A percentile compares a stretch with the other conserved stretches of the same genome.
Evolutionary conservation across 2,888 invertebrate species (phyloP).

Genomic region (Leucania comma): DNA sequence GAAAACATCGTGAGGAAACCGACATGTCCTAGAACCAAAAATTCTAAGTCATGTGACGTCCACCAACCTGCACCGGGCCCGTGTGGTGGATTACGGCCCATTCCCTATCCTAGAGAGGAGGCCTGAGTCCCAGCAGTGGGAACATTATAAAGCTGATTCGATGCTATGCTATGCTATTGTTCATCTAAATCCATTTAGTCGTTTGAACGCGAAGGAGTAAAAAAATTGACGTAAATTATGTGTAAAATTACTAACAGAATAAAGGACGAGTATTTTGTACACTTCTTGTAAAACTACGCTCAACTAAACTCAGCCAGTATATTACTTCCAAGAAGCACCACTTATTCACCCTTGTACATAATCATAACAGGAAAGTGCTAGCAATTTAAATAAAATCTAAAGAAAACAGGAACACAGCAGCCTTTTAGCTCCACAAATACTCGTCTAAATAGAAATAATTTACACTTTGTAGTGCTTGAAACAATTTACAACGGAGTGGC

Average conservation of each 20-base stretch:
- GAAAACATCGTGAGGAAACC: no score
- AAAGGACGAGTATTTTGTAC: neutral
- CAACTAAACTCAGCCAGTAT: neutral
- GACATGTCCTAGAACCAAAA: no score
- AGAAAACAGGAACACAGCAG: slow-evolving; percentile 47
- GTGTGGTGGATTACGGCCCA: no score
- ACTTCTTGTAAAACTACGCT: slow-evolving; percentile 18
- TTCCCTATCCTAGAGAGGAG: no score
- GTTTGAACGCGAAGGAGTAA: no score
- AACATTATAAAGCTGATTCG: no score
- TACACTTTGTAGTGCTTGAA: slow-evolving; percentile 54
- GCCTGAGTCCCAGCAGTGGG: no score
- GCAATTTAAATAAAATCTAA: slow-evolving; percentile 51
- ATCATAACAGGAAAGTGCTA: slow-evolving; percentile 40
- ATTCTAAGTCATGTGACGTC: no score
- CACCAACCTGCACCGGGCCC: no score
- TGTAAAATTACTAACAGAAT: slow-evolving; percentile 8
- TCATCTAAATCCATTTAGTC: no score
- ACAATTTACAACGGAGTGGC: slow-evolving; percentile 60
- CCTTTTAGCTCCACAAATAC: slow-evolving; percentile 53
- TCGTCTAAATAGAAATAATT: slow-evolving; percentile 58
- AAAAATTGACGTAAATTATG: no score
- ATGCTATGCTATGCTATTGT: no score
- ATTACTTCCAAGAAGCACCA: slow-evolving; percentile 26
- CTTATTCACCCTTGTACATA: slow-evolving; percentile 36